A percentile compares a stretch with the other conserved stretches of the same genome.
phyloP scores from a whole-genome alignment of 1,140 invertebrate genomes.

The Homalodisca vitripennis region DNA sequence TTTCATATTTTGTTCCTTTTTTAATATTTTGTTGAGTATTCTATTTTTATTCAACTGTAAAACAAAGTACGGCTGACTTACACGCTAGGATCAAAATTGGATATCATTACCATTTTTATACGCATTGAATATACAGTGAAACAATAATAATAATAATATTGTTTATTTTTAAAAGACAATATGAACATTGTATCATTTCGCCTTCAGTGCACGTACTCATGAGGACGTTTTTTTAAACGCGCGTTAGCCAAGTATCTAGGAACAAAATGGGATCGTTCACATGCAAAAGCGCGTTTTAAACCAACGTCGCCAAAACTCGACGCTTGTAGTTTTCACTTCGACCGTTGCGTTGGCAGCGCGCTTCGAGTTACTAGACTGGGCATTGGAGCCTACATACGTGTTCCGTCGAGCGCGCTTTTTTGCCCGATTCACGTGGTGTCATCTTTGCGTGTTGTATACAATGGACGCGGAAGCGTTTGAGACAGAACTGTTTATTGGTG shows the following conservation, averaged over 20 bases:
- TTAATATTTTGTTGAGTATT: too few relatives aligned
- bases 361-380: background rate
- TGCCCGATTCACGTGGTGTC: background rate
- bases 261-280: background rate
- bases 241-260: background rate
- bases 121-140: too few relatives aligned
- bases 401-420: background rate
- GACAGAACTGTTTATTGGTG: background rate
- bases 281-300: background rate
- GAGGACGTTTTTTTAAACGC: background rate
- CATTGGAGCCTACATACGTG: background rate
- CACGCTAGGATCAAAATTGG: too few relatives aligned
- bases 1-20: too few relatives aligned
- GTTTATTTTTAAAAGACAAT: too few relatives aligned
- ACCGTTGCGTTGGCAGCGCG: background rate
- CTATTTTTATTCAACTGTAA: too few relatives aligned
- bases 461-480: background rate
- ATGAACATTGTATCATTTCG: too few relatives aligned
- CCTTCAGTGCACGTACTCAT: too few relatives aligned
- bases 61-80: too few relatives aligned
- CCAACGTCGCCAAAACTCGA: background rate
- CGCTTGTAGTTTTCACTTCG: too few relatives aligned
- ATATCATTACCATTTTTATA: too few relatives aligned
- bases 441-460: background rate
- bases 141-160: too few relatives aligned